A percentile compares a stretch with the other conserved stretches of the same genome.
Conservation (phyloP, 2,797 vertebrate genomes). For the Leptoclinus maculatus region DNA sequence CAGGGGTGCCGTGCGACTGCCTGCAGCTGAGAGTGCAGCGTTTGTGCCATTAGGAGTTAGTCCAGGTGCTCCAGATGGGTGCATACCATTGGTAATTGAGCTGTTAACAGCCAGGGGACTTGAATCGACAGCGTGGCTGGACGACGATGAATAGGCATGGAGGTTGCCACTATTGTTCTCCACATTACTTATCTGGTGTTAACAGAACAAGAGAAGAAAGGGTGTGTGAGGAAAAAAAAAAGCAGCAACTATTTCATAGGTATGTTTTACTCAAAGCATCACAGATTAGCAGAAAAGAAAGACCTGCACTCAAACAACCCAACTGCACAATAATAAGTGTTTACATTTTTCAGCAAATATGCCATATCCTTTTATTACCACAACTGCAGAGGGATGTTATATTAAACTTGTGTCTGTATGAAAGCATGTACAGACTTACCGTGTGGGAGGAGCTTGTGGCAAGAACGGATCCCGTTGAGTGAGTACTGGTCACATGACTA, state of each 20-base stretch:
- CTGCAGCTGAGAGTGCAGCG: conserved; percentile 72
- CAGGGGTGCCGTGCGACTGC: conserved; percentile 85
- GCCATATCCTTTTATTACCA: background rate
- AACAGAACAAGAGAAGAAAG: conserved; percentile 15
- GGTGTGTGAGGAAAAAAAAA: background rate
- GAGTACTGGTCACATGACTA: conserved; percentile 87
- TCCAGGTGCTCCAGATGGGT: conserved; percentile 84
- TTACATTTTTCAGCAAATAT: background rate
- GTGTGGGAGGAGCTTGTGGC: conserved; percentile 84
- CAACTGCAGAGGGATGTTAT: background rate
- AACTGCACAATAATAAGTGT: background rate
- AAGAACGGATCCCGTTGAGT: conserved; percentile 85
- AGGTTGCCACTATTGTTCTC: conserved; percentile 76
- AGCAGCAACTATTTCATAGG: background rate
- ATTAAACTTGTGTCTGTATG: background rate
- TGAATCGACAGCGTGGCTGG: conserved; percentile 70
- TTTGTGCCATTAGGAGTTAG: conserved; percentile 84
- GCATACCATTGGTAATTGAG: conserved; percentile 80
- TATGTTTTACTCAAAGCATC: background rate
- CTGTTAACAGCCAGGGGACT: conserved; percentile 61
- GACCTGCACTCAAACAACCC: background rate
- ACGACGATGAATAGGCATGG: conserved; percentile 78
- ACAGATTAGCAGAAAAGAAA: conserved; percentile 3
- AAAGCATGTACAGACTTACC: conserved; percentile 81
- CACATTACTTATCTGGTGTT: conserved; percentile 83